Base-by-base conservation (phyloP, 1,140 invertebrate species). In the Heliothis virescens region DNA sequence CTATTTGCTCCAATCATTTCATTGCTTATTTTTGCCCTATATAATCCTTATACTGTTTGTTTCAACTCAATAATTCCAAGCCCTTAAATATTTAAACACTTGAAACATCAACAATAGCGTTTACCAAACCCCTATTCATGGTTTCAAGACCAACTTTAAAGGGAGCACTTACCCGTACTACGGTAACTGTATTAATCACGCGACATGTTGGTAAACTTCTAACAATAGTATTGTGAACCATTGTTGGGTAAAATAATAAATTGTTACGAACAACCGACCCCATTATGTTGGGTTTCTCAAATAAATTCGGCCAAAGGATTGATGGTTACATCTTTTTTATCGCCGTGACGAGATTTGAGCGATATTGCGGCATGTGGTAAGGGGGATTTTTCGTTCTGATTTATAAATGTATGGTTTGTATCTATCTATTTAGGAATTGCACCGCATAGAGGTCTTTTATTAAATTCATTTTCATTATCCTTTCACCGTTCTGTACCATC, bases 181-280 rank as follows among this genome's bases (percentile, higher is more conserved):
- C 80, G 82, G 34, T 41, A 9, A 41, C 34, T 81, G 84, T 87
- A 91, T 91, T 92, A 92, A 91, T 92, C 88, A 90, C 86, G 86
- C 83, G 81, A 82, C 80, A 77, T 91, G 90, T 90, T 92, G 87
- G 90, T 89, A 92, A 91, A 91, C 88, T 90, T 82, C 79, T 84
- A 60, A 90, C 87, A 89, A 88, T 85, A 79, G 55, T 78, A 83
- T 87, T 90, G 89, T 89, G 47, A 47, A 15, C 82, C 78, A 84
- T 88, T 87, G 87, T 90, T 83, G 73, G 53, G 57, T 34, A 15
- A 53, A 47, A 79, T 84, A 87, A 87, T 84, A 84, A 85, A 82
- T 79, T 82, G 80, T 78, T 73, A 57, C 65, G 50, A 55, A 71
- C 77, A 72, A 65, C 79, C 79, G 69, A 80, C 62, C 75, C 75